Base-by-base conservation (phyloP, 2,888 invertebrate species). In the Mechanitis messenoides region DNA sequence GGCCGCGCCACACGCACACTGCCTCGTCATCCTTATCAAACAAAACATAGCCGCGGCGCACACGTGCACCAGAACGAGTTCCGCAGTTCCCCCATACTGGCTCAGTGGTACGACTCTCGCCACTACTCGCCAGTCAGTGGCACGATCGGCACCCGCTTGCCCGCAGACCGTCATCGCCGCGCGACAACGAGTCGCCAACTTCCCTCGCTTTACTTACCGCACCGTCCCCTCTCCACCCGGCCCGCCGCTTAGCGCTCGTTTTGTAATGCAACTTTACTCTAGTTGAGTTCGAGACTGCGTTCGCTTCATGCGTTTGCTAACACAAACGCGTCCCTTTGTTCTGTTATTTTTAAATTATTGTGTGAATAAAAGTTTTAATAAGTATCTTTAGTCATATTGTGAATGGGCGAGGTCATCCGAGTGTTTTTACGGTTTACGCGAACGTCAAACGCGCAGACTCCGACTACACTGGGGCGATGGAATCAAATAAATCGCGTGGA, bases 221-320 rank as follows among this genome's bases (percentile, higher is more conserved):
- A 72, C 73, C 74, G 74, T 68, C 64, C 68, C 58, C 69, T 74
- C 72, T 74, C 72, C 70, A 66, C 70, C 74, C 72, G 68, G 71
- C 74, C 73, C 73, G 70, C 72, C 68, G 72, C 74, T 71, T 66
- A 68, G 68, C 71, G 69, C 68, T 71, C 70, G 69, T 72, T 70
- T 69, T 70, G 68, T 69, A 74, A 69, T 70, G 68, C 71, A 71
- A 70, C 72, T 73, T 72, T 71, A 69, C 68, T 71, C 76, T 82
- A 87, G 87, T 87, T 77, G 84, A 78, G 79, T 75, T 74, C 77
- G 76, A 74, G 77, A 75, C 77, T 71, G 79, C 80, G 79, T 72
- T 67, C 75, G 75, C 65, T 71, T 62, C 72, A 76, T 79, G 74
- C 77, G 81, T 77, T 68, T 70, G 71, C 71, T 65, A 65, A 64